Evolutionary conservation across 2,113 vertebrate genomes (phyloP), one percentile per base, ranked within the genome.

Genomic region (Aldabrachelys gigantea): DNA sequence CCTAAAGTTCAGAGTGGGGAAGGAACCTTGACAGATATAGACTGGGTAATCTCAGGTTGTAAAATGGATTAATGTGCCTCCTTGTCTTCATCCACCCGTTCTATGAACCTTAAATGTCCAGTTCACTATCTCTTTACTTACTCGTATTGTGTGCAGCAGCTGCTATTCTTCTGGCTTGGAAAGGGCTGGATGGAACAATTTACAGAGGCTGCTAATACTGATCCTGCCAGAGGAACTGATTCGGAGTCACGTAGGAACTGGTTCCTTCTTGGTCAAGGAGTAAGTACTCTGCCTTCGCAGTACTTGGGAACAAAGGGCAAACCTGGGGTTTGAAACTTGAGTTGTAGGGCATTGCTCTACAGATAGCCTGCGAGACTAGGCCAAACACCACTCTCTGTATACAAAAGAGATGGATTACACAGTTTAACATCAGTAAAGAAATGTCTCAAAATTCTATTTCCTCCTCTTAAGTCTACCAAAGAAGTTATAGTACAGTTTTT

Each of bases 371-470:
- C 19, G 84, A 53, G 79, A 89, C 85, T 88, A 93, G 44, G 22
- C 57, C 31, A 50, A 92, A 57, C 47, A 82, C 22, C 16, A 54
- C 41, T 25, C 12, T 38, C 0, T 3, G 13, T 31, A 14, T 52
- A 78, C 27, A 83, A 93, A 89, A 65, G 65, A 50, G 9, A 44
- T 27, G 91, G 89, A 53, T 29, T 94, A 72, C 12, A 6, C 76
- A 31, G 29, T 31, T 96, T 86, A n/a, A n/a, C 65, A 38, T 49
- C 90, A 88, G 90, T 69, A 83, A 87, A 80, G 85, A 95, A 96
- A 54, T 0, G 0, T 89, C 95, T 89, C 87, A 87, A 90, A 59
- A 91, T 95, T 96, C 75, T 75, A 41, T 93, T 96, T 95, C 89
- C 6, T 69, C 35, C 31, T 69, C 35, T n/a, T 69, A n/a, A 69